Base-by-base conservation (phyloP, 2,797 vertebrate species). In the Lagocephalus sceleratus region DNA sequence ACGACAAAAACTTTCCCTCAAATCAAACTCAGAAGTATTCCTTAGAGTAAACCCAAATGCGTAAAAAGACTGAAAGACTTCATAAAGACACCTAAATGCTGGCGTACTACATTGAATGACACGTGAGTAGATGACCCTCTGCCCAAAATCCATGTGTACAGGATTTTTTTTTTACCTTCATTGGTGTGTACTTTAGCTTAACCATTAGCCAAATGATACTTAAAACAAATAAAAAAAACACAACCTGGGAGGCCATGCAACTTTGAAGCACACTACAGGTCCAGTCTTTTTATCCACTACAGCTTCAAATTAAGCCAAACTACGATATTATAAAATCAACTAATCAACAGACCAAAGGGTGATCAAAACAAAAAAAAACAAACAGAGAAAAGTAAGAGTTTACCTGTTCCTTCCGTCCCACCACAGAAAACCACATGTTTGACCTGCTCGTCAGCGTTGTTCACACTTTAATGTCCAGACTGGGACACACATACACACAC, bases 351-450 rank as follows among this genome's bases (percentile, higher is more conserved):
- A 29, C 26, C 26, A 29, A 2, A 42, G 2, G 2, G 2, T n/a
- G 5, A n/a, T 1, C 40, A 6, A n/a, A n/a, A 17, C 17, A 42
- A n/a, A 40, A 40, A 40, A 2, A 35, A 7, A 7, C 29, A 6
- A 35, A 35, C 32, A 17, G 40, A 19, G 40, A 42, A 42, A 42
- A 42, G 9, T n/a, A 42, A 42, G 5, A 19, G 15, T n/a, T 83
- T 86, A 85, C 79, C 75, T 90, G 75, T 70, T 91, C 92, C 77
- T 71, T 91, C 86, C 86, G 92, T 81, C 96, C 96, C 75, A 98
- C 94, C 78, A 98, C 95, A 66, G 95, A 98, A 91, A 98, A 94
- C 95, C 96, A 97, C 95, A 97, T 90, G 82, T 45, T 85, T 65
- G 42, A 52, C 67, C 59, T 20, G 52, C 69, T 66, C 5, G 39